phyloP scores from a whole-genome alignment of 2,888 invertebrate genomes.

The Gymnoscelis rufifasciata region DNA sequence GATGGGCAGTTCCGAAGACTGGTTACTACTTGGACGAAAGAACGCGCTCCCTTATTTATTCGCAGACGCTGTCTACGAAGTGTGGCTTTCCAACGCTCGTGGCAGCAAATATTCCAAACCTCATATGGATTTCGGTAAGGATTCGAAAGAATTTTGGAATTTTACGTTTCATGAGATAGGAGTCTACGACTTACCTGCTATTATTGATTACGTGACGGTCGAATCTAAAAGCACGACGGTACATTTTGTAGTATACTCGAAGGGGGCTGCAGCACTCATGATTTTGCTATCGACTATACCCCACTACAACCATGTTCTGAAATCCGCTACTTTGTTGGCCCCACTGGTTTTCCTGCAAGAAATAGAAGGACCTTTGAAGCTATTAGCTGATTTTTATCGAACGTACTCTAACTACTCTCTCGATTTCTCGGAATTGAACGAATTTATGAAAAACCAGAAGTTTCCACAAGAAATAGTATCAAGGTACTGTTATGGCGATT shows the following conservation, averaged over 20 bases:
- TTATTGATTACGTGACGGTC: slow-evolving; percentile 38
- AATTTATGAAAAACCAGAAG: slow-evolving; percentile 28
- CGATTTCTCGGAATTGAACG: slow-evolving; percentile 31
- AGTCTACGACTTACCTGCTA: slow-evolving; percentile 41
- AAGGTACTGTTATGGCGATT: slow-evolving; percentile 36
- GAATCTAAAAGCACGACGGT: slow-evolving; percentile 25
- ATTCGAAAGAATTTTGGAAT: slow-evolving; percentile 41
- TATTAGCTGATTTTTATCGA: slow-evolving; percentile 35
- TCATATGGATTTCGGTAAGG: slow-evolving; percentile 25
- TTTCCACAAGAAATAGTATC: slow-evolving; percentile 34
- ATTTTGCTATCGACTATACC: slow-evolving; percentile 40
- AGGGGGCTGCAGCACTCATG: slow-evolving; percentile 46
- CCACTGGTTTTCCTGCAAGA: slow-evolving; percentile 48
- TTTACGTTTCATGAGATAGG: slow-evolving; percentile 57
- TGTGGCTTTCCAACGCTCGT: slow-evolving; percentile 75
- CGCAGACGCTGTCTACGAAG: slow-evolving; percentile 72
- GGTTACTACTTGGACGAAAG: slow-evolving; percentile 43
- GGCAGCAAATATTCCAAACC: slow-evolving; percentile 47
- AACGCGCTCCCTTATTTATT: slow-evolving; percentile 51
- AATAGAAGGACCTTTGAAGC: slow-evolving; percentile 40
- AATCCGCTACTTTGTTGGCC: slow-evolving; percentile 40
- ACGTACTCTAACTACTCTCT: slow-evolving; percentile 26
- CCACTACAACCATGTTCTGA: slow-evolving; percentile 39
- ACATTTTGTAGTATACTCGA: slow-evolving; percentile 46
- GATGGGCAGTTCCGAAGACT: slow-evolving; percentile 47